phyloP scores from a whole-genome alignment of 2,797 vertebrate genomes.

The Ibycter americanus region DNA sequence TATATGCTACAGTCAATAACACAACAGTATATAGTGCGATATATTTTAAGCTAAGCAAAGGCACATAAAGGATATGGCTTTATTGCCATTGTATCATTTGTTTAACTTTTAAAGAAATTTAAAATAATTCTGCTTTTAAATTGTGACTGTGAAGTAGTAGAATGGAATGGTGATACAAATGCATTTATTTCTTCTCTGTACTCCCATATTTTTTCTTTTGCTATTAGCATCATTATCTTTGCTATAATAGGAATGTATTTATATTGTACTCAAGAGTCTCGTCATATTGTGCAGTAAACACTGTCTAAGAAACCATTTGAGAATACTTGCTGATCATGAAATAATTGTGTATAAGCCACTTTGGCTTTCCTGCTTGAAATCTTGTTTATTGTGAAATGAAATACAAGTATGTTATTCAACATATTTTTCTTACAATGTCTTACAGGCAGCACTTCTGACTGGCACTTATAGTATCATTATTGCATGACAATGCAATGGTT shows the following conservation, averaged over 20 bases:
- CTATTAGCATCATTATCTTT: not conserved
- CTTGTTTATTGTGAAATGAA: not conserved
- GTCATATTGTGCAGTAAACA: not conserved
- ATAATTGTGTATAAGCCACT: not conserved
- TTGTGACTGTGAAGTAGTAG: not conserved
- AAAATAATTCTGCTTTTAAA: not conserved
- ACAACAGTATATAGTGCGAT: not conserved
- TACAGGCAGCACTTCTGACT: not conserved
- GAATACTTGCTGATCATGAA: slow-evolving; percentile 2
- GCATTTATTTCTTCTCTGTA: not conserved
- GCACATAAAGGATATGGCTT: not conserved
- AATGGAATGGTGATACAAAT: not conserved
- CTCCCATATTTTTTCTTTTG: not conserved
- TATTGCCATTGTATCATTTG: not conserved
- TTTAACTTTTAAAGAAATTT: not conserved
- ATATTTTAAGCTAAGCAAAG: not conserved
- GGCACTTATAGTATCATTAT: not conserved
- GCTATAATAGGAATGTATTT: not conserved
- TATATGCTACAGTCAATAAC: not conserved
- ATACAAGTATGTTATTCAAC: not conserved
- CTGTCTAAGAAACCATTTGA: not conserved
- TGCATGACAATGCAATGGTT: not conserved
- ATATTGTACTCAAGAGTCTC: slow-evolving; percentile 10
- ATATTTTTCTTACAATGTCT: not conserved
- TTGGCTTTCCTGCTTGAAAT: not conserved